A percentile compares a stretch with the other conserved stretches of the same genome.
phyloP scores from a whole-genome alignment of 2,888 invertebrate species.

The Epinotia nisella region DNA sequence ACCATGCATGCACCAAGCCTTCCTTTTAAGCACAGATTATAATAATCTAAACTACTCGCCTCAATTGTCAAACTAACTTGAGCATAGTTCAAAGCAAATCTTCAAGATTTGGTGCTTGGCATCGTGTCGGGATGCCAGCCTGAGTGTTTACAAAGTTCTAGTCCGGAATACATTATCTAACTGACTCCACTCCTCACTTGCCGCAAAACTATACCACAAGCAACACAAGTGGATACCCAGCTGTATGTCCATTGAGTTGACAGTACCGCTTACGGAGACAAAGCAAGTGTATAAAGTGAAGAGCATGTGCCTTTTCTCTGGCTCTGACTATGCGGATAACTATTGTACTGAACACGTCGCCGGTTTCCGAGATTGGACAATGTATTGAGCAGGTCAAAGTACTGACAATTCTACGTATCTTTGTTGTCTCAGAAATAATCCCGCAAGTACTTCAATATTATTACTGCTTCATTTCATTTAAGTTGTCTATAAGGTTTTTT shows the following conservation, averaged over 20 bases:
- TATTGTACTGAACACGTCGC: neutral
- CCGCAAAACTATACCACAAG: constrained; percentile 28
- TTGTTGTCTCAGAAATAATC: too few species aligned
- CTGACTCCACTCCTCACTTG: constrained; percentile 30
- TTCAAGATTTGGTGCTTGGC: constrained; percentile 42
- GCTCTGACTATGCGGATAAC: neutral
- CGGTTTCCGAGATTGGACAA: constrained; percentile 13
- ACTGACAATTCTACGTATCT: neutral
- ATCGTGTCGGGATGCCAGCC: constrained; percentile 36
- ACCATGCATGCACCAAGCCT: constrained; percentile 17
- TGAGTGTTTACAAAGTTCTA: constrained; percentile 38
- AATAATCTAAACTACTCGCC: constrained; percentile 43
- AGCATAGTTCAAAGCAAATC: constrained; percentile 40
- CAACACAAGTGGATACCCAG: constrained; percentile 7
- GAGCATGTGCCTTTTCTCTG: constrained; percentile 2
- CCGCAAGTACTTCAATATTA: neutral
- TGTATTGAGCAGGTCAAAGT: neutral
- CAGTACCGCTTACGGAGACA: constrained; percentile 8
- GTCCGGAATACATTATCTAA: constrained; percentile 41
- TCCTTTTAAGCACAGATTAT: constrained; percentile 28
- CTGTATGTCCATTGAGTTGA: constrained; percentile 24
- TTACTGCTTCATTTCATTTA: neutral
- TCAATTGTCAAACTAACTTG: constrained; percentile 44
- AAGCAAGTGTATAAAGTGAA: constrained; percentile 4
- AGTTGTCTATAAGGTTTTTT: too few species aligned